Conservation (phyloP, 2,113 vertebrate species). For the Himantopus leucocephalus region DNA sequence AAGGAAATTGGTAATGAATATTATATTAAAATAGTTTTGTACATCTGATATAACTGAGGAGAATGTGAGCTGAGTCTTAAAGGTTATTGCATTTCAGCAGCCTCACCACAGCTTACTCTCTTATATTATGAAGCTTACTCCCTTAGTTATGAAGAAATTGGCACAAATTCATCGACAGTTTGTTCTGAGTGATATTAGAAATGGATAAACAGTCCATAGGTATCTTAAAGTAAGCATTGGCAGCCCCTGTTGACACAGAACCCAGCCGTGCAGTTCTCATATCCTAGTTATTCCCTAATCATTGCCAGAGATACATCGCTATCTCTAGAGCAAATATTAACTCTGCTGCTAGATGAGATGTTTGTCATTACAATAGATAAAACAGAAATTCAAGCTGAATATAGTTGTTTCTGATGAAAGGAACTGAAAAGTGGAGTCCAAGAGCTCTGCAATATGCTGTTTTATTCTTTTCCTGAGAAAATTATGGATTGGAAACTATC, state of each 20-base stretch:
- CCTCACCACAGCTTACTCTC: neutral
- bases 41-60: neutral
- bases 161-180: neutral
- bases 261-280: neutral
- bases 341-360: neutral
- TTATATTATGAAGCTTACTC: neutral
- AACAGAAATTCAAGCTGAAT: neutral
- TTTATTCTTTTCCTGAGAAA: conserved; percentile 46
- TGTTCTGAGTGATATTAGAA: neutral
- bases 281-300: neutral
- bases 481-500: conserved; percentile 28
- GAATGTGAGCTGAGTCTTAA: neutral
- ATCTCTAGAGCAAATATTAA: neutral
- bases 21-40: neutral
- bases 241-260: neutral
- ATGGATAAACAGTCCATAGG: neutral
- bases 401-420: neutral
- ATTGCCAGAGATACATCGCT: neutral
- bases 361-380: neutral
- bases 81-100: neutral
- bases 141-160: neutral
- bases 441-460: neutral
- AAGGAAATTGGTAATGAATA: neutral
- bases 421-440: neutral
- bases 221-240: neutral